A percentile compares a stretch with the other conserved stretches of the same genome.
These are phyloP conservation scores for Coboldia fuscipes DNA, from an alignment of 1,140 invertebrate genomes.

Conservation along the genomic window DNA sequence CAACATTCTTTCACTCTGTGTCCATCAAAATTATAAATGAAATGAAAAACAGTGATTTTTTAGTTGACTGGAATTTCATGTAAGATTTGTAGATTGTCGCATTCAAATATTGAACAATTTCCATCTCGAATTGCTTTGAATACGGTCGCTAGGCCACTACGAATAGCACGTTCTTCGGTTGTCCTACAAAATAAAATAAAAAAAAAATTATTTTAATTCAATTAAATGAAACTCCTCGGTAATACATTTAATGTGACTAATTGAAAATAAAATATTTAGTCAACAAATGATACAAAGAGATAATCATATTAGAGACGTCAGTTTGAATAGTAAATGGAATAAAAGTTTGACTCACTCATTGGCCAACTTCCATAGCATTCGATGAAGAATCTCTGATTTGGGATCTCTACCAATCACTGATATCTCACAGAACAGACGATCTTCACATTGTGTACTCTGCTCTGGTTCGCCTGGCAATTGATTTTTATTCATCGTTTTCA, in stretches of 20 bases:
- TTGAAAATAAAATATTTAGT: too few relatives aligned
- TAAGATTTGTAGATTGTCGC: background rate
- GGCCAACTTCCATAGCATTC: background rate
- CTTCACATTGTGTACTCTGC: background rate
- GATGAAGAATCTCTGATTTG: background rate
- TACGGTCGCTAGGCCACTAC: background rate
- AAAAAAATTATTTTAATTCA: background rate
- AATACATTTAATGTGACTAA: too few relatives aligned
- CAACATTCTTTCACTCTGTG: too few relatives aligned
- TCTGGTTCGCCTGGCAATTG: background rate
- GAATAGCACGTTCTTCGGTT: background rate
- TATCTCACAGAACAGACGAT: background rate
- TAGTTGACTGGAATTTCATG: too few relatives aligned
- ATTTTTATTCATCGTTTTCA: background rate
- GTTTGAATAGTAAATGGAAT: too few relatives aligned
- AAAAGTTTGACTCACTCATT: background rate
- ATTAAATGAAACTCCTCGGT: background rate
- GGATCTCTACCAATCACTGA: background rate
- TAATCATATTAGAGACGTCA: too few relatives aligned
- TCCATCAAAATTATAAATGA: too few relatives aligned
- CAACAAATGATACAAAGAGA: too few relatives aligned
- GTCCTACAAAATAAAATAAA: slow-evolving; percentile 1
- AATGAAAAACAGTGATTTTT: too few relatives aligned
- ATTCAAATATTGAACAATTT: background rate
- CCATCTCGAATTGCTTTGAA: background rate